Conservation (phyloP, 1,140 invertebrate species). For the Apis cerana region DNA sequence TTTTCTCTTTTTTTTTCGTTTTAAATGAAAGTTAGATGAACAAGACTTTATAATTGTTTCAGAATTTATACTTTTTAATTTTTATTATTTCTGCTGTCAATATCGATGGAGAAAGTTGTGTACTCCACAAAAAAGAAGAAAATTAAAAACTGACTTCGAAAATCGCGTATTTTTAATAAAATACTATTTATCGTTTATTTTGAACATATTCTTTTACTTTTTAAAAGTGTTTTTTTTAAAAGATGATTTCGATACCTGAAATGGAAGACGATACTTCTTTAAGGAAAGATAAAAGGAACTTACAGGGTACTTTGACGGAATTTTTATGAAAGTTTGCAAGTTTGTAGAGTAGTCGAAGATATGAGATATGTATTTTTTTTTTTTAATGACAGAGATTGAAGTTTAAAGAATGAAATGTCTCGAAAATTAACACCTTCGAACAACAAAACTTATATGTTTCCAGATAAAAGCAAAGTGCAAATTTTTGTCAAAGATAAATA, state of each 20-base stretch:
- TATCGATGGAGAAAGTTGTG: too few species aligned
- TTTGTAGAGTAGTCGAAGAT: not conserved
- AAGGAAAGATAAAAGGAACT: not conserved
- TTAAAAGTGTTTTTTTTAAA: not conserved
- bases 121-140: too few species aligned
- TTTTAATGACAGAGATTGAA: not conserved
- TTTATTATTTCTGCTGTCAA: too few species aligned
- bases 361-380: not conserved
- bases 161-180: too few species aligned
- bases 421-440: not conserved
- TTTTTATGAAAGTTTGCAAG: constrained; percentile 2
- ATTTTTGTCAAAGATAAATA: not conserved
- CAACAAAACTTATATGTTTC: rapidly evolving
- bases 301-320: not conserved
- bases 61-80: too few species aligned
- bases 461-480: rapidly evolving
- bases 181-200: too few species aligned
- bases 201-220: not conserved
- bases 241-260: not conserved
- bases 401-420: not conserved
- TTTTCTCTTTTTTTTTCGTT: too few species aligned
- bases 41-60: too few species aligned
- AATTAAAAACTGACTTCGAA: too few species aligned
- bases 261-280: not conserved
- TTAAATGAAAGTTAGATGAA: too few species aligned